Percentiles rank a stretch among this genome's conserved stretches.
Conservation (phyloP, 2,888 invertebrate species). For the Taphrorychus bicolor region DNA sequence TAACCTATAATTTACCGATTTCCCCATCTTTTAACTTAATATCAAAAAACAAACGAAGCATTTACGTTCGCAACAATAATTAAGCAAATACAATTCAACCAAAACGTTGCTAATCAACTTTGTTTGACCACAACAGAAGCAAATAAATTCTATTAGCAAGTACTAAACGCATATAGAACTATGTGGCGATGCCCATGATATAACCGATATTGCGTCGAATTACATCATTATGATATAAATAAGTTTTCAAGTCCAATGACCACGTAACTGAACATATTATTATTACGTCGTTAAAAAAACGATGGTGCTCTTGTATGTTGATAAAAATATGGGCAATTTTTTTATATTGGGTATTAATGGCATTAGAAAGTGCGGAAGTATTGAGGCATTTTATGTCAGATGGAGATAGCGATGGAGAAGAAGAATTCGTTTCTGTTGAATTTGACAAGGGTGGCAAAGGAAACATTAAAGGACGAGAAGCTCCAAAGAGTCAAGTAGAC, state of each 20-base stretch:
- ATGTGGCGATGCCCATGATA: conserved; percentile 11
- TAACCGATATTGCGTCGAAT: conserved; percentile 15
- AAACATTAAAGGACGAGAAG: too few relatives aligned
- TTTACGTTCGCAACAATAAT: background rate
- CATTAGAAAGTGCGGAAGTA: background rate
- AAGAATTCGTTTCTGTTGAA: background rate
- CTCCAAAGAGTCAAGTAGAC: too few relatives aligned
- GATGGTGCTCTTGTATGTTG: background rate
- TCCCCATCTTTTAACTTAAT: background rate
- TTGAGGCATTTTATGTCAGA: background rate
- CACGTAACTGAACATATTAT: conserved; percentile 8
- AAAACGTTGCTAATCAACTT: background rate
- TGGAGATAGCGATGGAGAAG: background rate
- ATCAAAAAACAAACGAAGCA: background rate
- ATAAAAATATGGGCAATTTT: background rate
- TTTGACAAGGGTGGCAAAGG: too few relatives aligned
- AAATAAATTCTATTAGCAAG: background rate
- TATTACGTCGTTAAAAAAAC: background rate
- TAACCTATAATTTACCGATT: background rate
- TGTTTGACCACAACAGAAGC: background rate
- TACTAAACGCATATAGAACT: background rate
- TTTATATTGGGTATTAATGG: background rate
- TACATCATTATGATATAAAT: conserved; percentile 1
- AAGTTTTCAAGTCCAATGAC: conserved; percentile 25
- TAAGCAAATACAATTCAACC: background rate